Base-by-base conservation (phyloP, 1,140 invertebrate genomes). In the Meloidogyne chitwoodi region DNA sequence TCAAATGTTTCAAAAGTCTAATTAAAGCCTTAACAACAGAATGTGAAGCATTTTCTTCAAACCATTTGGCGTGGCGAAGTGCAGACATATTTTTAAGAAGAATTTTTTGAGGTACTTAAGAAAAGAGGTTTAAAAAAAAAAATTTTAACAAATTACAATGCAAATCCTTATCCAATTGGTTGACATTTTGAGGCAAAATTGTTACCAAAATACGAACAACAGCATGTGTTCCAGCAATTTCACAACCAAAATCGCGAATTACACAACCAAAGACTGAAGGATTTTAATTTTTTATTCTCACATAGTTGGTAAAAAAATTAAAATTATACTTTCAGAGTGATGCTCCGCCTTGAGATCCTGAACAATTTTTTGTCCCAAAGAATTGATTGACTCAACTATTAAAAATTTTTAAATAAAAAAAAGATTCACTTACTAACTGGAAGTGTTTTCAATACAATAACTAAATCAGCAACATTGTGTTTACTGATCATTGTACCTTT, bases 31-130 rank as follows among this genome's bases (percentile, higher is more conserved):
- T 98, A 68, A 98, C 95, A 38, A 94, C 94, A 4, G 95, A 96
- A 88, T 98, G 94, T 87, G 94, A 94, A 8, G 94, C 95, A 88
- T 96, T 96, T 89, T 98, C 95, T 87, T 99, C 96, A 88, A 98
- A 98, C 95, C 96, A 98, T 4, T 94, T 91, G 44, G 93, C 90
- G 88, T 98, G 95, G 74, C 95, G 90, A 64, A 98, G 95, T 0
- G 94, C 94, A 2, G 94, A 93, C 80, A 97, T 89, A 88, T 97
- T 94, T 62, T 92, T 91, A 88, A 92, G 91, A 88, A 95, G 91
- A 34, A 93, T 90, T 88, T 94, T 93, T 73, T 91, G 91, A 82
- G 94, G 93, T 86, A 95, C 89, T 90, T 75, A 64, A 85, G 83
- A 65, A 77, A 10, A 6, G 1, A 27, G 26, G 1, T 4, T 70